These are phyloP conservation scores for Monochamus alternatus DNA, from an alignment of 2,888 invertebrate species.

Conservation along the genomic window DNA sequence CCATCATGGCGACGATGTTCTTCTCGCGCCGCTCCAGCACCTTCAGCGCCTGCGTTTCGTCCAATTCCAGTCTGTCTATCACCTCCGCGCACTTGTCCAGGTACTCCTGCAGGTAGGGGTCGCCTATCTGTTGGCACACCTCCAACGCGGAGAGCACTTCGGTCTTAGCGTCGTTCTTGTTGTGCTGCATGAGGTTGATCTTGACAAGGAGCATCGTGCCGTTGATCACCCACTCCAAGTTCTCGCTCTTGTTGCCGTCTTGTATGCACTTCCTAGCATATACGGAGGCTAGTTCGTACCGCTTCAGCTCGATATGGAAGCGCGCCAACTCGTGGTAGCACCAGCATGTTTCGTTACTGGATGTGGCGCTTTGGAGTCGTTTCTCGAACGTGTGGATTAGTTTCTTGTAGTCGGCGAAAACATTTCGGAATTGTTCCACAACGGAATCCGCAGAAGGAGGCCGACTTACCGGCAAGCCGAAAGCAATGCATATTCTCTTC, in stretches of 20 bases:
- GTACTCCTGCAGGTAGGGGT: constrained; percentile 65
- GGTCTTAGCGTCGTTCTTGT: constrained; percentile 71
- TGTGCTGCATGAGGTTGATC: constrained; percentile 70
- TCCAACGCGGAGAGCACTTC: constrained; percentile 62
- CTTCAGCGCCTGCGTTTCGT: constrained; percentile 65
- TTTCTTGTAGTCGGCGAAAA: constrained; percentile 65
- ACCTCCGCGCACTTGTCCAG: constrained; percentile 62
- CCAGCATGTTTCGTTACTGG: constrained; percentile 70
- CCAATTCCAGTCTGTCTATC: constrained; percentile 68
- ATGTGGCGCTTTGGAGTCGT: constrained; percentile 60
- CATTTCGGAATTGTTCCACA: constrained; percentile 62
- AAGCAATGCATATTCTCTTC: constrained; percentile 62
- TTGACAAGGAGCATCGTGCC: constrained; percentile 68
- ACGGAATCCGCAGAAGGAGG: constrained; percentile 68
- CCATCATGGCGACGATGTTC: constrained; percentile 69
- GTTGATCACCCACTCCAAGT: constrained; percentile 70
- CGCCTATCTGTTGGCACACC: constrained; percentile 64
- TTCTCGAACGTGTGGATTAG: constrained; percentile 61
- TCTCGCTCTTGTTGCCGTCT: constrained; percentile 62
- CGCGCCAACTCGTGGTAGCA: constrained; percentile 70
- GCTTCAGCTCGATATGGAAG: constrained; percentile 66
- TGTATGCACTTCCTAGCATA: constrained; percentile 67
- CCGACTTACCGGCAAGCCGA: constrained; percentile 63
- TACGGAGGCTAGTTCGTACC: constrained; percentile 69
- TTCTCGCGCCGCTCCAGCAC: constrained; percentile 69